These are phyloP conservation scores for Torymus texanus DNA, from an alignment of 2,888 invertebrate species.

Conservation along the genomic window DNA sequence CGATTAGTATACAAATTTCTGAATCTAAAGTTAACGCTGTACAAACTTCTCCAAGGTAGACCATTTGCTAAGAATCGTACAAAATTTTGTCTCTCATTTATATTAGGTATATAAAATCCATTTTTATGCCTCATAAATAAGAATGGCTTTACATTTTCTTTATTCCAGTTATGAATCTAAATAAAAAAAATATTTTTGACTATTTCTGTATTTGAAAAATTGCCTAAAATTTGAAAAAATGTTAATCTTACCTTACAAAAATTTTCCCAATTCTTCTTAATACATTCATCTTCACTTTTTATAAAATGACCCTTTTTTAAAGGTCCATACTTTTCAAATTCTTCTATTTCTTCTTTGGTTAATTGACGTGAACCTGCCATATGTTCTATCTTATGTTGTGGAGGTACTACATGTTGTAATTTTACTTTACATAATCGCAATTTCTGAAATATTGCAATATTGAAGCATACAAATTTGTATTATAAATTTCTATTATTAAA, in stretches of 20 bases:
- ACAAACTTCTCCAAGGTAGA: conserved; percentile 65
- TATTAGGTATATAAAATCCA: conserved; percentile 55
- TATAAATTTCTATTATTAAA: too few relatives aligned
- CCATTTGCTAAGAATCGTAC: conserved; percentile 67
- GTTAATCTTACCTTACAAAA: conserved; percentile 64
- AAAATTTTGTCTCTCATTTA: conserved; percentile 63
- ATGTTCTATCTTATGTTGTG: conserved; percentile 63
- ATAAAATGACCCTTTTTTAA: conserved; percentile 61
- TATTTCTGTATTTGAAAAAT: conserved; percentile 4
- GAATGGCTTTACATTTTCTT: conserved; percentile 61
- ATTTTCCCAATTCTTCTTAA: conserved; percentile 64
- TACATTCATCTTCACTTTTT: conserved; percentile 61
- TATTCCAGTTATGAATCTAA: conserved; percentile 67
- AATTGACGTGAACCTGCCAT: conserved; percentile 56
- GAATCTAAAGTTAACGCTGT: conserved; percentile 65
- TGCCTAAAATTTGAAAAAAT: not conserved
- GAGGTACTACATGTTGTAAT: conserved; percentile 63
- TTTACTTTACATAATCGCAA: conserved; percentile 58
- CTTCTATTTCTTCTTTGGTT: conserved; percentile 37
- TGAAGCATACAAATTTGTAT: too few relatives aligned
- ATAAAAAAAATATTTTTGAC: not conserved
- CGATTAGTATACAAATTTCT: conserved; percentile 56
- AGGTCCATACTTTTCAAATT: conserved; percentile 60
- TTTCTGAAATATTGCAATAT: conserved; percentile 55
- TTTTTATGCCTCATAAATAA: conserved; percentile 55